Evolutionary conservation across 1,140 invertebrate genomes (phyloP), one percentile per base, ranked within the genome.

Genomic region (Drosophila asahinai): DNA sequence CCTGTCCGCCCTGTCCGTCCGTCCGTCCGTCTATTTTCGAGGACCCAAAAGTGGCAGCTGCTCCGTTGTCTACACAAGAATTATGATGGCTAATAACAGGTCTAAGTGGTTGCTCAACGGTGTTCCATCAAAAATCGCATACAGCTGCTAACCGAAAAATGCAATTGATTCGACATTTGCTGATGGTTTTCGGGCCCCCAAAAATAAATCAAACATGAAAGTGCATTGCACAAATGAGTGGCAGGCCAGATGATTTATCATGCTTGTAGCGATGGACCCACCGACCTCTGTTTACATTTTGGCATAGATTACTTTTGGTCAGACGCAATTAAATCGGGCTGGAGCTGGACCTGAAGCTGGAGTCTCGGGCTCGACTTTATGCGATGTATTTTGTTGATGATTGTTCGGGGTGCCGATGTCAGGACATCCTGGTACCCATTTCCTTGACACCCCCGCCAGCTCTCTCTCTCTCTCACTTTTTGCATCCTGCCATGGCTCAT

Each of bases 251-350:
- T 74, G 67, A 74, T 74, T 74, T 71, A 73, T 73, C 45, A 64
- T 45, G 48, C 70, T 60, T 33, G 33, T 52, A 54, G 64, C 43
- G 19, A 40, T 40, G 15, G 25, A 36, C 9, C 33, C 9, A 54
- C 52, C 7, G 8, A 22, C 33, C 48, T 17, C 57, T 62, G 68
- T 62, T 81, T 81, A 74, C 61, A 77, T 80, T 80, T 71, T 61
- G 60, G 59, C 59, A 58, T 68, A 59, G 61, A 65, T 75, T 60
- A 70, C 60, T 86, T 77, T 62, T 45, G 75, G 57, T 68, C 51
- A 81, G 65, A 84, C 71, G 83, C 82, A 86, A 84, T 84, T 84
- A 81, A 81, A 74, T 86, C 52, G 47, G 61, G 80, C 57, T 84
- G 12, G 0, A 38, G 14, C 17, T 78, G 67, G 30, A 71, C 47